phyloP scores from a whole-genome alignment of 1,140 invertebrate genomes.

The Saccostrea glomerata region DNA sequence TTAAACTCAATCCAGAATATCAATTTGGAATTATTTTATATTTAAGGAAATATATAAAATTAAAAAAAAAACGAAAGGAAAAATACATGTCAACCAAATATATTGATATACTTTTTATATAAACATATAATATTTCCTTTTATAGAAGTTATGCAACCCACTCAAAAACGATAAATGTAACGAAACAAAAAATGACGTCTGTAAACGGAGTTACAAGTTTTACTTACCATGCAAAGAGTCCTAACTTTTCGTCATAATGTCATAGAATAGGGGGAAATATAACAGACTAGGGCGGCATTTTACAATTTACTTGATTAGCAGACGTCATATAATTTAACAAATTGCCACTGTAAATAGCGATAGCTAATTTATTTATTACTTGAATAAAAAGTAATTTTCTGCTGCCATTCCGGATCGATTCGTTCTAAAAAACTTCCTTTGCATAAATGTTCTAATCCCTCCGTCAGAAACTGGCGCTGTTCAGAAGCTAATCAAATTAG shows the following conservation, averaged over 20 bases:
- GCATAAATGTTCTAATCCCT: constrained; percentile 18
- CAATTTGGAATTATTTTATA: too few species aligned
- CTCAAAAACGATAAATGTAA: not conserved
- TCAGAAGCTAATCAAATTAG: constrained; percentile 36
- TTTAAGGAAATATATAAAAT: not conserved
- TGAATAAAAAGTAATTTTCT: constrained; percentile 39
- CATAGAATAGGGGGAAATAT: constrained; percentile 16
- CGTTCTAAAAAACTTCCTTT: not conserved
- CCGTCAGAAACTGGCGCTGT: not conserved
- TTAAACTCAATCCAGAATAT: too few species aligned
- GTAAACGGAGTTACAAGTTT: not conserved
- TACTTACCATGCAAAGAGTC: constrained; percentile 3
- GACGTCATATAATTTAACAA: constrained; percentile 35
- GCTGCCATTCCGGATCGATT: constrained; percentile 9
- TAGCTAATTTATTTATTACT: constrained; percentile 30
- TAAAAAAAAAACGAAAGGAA: not conserved
- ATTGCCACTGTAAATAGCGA: constrained; percentile 2
- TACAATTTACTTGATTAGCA: constrained; percentile 20
- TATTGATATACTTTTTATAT: not conserved
- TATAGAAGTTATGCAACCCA: not conserved
- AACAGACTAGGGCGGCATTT: not conserved
- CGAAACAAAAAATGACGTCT: not conserved
- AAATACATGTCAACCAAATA: not conserved
- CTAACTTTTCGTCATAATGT: constrained; percentile 14
- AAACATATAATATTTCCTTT: not conserved